These are phyloP conservation scores for Himalopsyche tibetana DNA, from an alignment of 2,888 invertebrate species.

Conservation along the genomic window DNA sequence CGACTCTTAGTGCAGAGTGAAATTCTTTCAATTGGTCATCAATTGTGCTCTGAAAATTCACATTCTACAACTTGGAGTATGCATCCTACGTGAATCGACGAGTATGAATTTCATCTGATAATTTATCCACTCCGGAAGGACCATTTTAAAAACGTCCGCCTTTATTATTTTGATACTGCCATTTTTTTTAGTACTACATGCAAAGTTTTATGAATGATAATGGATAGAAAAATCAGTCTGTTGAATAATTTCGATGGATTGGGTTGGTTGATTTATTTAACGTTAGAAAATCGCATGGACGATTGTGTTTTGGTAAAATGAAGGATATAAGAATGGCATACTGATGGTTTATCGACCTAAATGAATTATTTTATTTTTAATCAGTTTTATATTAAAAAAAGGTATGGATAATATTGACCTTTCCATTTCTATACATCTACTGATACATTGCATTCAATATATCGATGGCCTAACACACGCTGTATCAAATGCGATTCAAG, in stretches of 20 bases:
- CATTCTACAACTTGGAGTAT: not conserved
- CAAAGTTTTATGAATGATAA: conserved; percentile 7
- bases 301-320: conserved; percentile 1
- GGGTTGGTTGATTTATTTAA: not conserved
- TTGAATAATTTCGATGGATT: not conserved
- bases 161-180: conserved; percentile 51
- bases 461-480: no score
- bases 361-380: not conserved
- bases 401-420: not conserved
- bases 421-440: no score
- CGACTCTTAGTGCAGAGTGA: conserved; percentile 79
- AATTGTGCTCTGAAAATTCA: not conserved
- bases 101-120: not conserved
- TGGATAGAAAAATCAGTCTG: not conserved
- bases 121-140: conserved; percentile 14
- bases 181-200: conserved; percentile 26
- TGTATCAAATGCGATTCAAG: no score
- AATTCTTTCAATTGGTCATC: not conserved
- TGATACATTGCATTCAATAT: no score
- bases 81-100: not conserved
- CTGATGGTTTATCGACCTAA: not conserved
- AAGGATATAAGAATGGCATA: not conserved
- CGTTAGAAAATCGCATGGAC: not conserved
- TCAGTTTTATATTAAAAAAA: not conserved
- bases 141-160: conserved; percentile 50